These are phyloP conservation scores for Morus bassanus DNA, from an alignment of 2,797 vertebrate species.

Conservation along the genomic window DNA sequence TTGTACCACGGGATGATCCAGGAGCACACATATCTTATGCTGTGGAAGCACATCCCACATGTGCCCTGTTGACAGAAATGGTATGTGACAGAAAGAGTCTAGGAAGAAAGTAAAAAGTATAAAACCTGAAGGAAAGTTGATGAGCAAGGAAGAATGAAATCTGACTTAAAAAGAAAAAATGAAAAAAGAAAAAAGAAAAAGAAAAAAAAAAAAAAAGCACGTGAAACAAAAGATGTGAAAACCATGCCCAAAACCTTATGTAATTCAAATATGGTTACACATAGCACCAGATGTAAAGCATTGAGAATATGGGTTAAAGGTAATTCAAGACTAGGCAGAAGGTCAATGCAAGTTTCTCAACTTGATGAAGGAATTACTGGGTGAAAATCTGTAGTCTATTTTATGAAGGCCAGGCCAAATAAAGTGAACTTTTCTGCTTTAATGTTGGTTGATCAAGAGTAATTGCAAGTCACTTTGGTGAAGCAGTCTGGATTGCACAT, in stretches of 20 bases:
- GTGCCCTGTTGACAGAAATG: background rate
- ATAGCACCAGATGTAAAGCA: background rate
- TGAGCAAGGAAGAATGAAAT: background rate
- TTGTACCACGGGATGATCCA: background rate
- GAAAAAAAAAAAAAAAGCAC: accelerated
- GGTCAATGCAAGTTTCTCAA: background rate
- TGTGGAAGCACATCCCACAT: accelerated
- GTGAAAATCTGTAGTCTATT: background rate
- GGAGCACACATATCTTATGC: background rate
- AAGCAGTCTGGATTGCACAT: background rate
- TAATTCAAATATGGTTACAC: background rate
- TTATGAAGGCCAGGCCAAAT: background rate
- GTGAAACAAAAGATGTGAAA: background rate
- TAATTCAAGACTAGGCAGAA: background rate
- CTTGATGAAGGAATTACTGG: background rate
- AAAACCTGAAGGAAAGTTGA: background rate
- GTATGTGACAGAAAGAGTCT: background rate
- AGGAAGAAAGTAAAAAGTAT: background rate
- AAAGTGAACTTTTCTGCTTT: background rate
- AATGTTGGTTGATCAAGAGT: background rate
- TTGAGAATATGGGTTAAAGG: background rate
- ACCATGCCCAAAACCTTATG: accelerated
- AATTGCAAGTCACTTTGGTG: background rate
- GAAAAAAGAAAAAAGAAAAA: too few relatives aligned
- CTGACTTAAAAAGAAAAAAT: background rate